These are phyloP conservation scores for Lucifuga dentata DNA, from an alignment of 2,113 vertebrate species.

Conservation along the genomic window DNA sequence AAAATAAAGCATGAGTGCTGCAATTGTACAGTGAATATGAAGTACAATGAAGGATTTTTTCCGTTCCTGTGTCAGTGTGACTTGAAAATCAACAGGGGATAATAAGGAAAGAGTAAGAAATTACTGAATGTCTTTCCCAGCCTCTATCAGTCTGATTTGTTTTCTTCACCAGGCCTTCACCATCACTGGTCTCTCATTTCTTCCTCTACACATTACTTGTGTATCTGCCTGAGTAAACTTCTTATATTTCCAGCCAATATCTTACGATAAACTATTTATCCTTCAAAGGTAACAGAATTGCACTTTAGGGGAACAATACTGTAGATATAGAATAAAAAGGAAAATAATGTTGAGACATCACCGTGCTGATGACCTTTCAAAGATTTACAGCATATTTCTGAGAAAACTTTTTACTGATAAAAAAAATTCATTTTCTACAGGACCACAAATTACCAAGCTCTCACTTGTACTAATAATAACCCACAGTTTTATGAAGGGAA, in stretches of 20 bases:
- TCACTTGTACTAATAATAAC: slow-evolving; percentile 23
- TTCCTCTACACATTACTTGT: neutral
- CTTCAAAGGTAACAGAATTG: slow-evolving; percentile 10
- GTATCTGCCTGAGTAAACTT: slow-evolving; percentile 7
- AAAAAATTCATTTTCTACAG: slow-evolving; percentile 28
- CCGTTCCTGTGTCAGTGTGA: slow-evolving; percentile 4
- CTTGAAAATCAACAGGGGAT: neutral
- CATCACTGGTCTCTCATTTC: neutral
- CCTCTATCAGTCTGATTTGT: slow-evolving; percentile 18
- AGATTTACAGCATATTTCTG: slow-evolving; percentile 13
- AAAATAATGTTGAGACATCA: neutral
- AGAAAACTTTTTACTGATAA: slow-evolving; percentile 38
- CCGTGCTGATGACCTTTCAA: slow-evolving; percentile 40
- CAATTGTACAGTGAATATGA: neutral
- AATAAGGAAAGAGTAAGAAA: slow-evolving; percentile 18
- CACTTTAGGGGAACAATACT: slow-evolving; percentile 2
- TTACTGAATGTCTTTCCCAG: slow-evolving; percentile 9
- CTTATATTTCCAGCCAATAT: neutral
- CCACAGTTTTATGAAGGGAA: slow-evolving; percentile 21
- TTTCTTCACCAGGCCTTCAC: slow-evolving; percentile 9
- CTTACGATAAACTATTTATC: slow-evolving; percentile 5
- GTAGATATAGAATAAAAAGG: slow-evolving; percentile 1
- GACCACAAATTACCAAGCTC: slow-evolving; percentile 7
- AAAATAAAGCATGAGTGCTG: neutral
- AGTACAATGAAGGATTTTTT: neutral